Evolutionary conservation across 2,113 vertebrate species (phyloP), one percentile per base, ranked within the genome.

Genomic region (Procavia capensis): DNA sequence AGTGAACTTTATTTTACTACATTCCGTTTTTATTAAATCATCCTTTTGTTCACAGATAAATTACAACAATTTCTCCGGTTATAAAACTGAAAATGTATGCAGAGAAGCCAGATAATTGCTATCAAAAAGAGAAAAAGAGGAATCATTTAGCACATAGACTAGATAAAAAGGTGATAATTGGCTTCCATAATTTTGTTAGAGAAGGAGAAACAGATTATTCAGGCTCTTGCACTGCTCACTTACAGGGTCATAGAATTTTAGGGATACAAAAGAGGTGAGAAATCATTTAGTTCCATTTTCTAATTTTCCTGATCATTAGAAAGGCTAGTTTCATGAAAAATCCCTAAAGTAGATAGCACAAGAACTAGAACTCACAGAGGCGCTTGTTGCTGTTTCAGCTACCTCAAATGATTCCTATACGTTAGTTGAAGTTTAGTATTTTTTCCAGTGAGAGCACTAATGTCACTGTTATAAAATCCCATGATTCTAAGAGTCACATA

Each of bases 141-240:
- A 45, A 61, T 0, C 36, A 31, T 68, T 96, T 76, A 64, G 9
- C 63, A 91, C 0, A 2, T 7, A 88, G 80, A 79, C 14, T 27
- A 95, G 31, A 92, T 88, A 43, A 86, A 96, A 92, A 81, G 2
- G 7, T 96, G 57, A 54, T 86, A 80, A 84, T 0, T 75, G 45
- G 17, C 9, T 81, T 39, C 85, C 20, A 19, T 64, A 45, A 76
- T 43, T 95, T 92, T 43, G 63, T 59, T 94, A 80, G 24, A 10
- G 9, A 87, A 91, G 24, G 94, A 93, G 47, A n/a, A 80, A 70
- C 2, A 25, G 29, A 59, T 50, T 85, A 61, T 68, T 90, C 47
- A 94, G 59, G 74, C 14, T 68, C 25, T 47, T 36, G 2, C 34
- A 90, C 34, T 74, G 31, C 7, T 89, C 13, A 81, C 45, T 76